phyloP scores from a whole-genome alignment of 2,797 vertebrate species.

The Enteromius afrohamiltoni region DNA sequence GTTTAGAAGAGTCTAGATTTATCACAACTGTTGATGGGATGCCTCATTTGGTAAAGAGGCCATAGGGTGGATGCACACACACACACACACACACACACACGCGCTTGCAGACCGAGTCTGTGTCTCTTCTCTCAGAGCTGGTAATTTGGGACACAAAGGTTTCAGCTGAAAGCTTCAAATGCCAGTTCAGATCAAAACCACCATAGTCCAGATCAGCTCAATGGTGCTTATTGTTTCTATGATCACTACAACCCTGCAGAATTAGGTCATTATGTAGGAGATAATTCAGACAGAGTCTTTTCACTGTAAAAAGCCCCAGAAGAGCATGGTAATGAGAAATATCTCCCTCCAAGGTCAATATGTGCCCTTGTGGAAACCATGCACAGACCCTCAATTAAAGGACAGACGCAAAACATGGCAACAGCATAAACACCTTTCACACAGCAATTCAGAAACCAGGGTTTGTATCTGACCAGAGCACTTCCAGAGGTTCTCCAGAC shows the following conservation, averaged over 20 bases:
- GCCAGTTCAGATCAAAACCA: constrained; percentile 73
- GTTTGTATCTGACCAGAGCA: background rate
- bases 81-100: background rate
- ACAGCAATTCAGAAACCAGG: background rate
- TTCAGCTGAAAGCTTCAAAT: constrained; percentile 76
- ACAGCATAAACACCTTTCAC: background rate
- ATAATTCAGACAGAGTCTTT: constrained; percentile 72
- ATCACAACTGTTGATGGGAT: background rate
- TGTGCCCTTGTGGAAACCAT: constrained; percentile 43
- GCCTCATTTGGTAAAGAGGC: background rate
- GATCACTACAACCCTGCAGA: constrained; percentile 75
- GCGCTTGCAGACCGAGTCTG: constrained; percentile 50
- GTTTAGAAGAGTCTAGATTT: background rate
- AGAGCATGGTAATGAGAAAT: constrained; percentile 56
- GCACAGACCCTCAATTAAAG: constrained; percentile 47
- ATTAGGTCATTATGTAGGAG: constrained; percentile 76
- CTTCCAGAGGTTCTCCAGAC: background rate
- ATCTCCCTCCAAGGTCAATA: constrained; percentile 60
- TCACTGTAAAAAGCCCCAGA: constrained; percentile 71
- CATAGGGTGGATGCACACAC: background rate
- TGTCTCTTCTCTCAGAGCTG: constrained; percentile 64
- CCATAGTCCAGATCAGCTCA: constrained; percentile 71
- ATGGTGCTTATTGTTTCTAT: constrained; percentile 78
- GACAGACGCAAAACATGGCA: constrained; percentile 24
- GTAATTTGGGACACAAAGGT: constrained; percentile 76